These are phyloP conservation scores for Bhutanitis thaidina DNA, from an alignment of 2,888 invertebrate species.

Conservation along the genomic window DNA sequence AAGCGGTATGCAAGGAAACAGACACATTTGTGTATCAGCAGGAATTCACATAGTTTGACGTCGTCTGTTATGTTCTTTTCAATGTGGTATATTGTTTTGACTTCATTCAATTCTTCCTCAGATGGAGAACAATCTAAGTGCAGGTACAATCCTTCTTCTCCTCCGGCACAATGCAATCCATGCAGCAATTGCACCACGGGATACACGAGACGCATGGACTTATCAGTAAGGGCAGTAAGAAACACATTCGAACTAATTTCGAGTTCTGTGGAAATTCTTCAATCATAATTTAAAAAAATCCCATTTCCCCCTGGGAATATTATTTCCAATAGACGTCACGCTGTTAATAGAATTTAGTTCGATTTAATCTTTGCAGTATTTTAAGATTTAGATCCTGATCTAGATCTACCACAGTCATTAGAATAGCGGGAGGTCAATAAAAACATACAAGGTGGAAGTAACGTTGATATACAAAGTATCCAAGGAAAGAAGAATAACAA, in stretches of 20 bases:
- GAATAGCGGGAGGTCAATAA: background rate
- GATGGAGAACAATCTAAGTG: background rate
- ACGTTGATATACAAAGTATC: slow-evolving; percentile 13
- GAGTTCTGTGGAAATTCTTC: background rate
- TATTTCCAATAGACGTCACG: background rate
- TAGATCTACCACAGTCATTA: background rate
- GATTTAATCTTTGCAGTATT: background rate
- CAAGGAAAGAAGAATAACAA: slow-evolving; percentile 19
- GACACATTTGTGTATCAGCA: slow-evolving; percentile 2
- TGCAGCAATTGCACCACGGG: slow-evolving; percentile 2
- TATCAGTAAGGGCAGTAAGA: background rate
- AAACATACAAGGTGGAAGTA: slow-evolving; percentile 5
- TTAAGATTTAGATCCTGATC: background rate
- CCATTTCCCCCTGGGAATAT: background rate
- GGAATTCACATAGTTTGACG: background rate
- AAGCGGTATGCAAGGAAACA: slow-evolving; percentile 11
- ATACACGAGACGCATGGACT: background rate
- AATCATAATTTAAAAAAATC: background rate
- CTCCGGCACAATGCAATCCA: background rate
- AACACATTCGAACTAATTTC: background rate
- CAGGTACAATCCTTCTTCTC: slow-evolving; percentile 10
- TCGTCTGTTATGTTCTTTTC: background rate
- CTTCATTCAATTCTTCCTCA: background rate
- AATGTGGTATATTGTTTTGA: background rate
- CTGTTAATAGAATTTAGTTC: background rate